These are phyloP conservation scores for Gymnoscelis rufifasciata DNA, from an alignment of 2,888 invertebrate genomes.

Conservation along the genomic window DNA sequence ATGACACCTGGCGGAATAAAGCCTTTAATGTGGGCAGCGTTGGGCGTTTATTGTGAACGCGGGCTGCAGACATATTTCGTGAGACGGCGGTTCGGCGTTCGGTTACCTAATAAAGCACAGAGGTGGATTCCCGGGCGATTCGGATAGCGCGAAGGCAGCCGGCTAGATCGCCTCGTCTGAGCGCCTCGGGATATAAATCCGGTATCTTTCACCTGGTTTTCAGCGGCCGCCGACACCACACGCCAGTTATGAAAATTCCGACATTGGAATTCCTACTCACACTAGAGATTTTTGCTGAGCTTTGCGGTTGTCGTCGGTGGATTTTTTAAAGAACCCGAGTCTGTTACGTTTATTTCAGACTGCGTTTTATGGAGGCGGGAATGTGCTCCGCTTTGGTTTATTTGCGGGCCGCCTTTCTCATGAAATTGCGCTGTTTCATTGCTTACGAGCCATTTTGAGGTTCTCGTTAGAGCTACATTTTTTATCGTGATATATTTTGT, in stretches of 20 bases:
- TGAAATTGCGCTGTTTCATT: conserved; percentile 76
- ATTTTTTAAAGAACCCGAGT: conserved; percentile 68
- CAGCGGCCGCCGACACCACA: conserved; percentile 49
- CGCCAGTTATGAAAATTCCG: conserved; percentile 76
- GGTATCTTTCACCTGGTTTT: conserved; percentile 62
- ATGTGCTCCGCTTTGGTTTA: conserved; percentile 74
- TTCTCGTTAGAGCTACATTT: conserved; percentile 67
- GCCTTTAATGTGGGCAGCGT: conserved; percentile 52
- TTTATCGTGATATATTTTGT: conserved; percentile 62
- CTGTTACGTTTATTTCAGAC: conserved; percentile 72
- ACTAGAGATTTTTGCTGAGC: conserved; percentile 73
- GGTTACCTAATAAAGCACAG: conserved; percentile 56
- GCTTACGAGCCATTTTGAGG: conserved; percentile 72
- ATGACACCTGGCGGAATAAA: conserved; percentile 59
- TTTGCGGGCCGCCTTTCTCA: conserved; percentile 71
- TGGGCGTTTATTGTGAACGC: conserved; percentile 56
- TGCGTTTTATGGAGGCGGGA: conserved; percentile 74
- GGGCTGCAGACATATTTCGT: conserved; percentile 54
- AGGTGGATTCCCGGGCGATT: conserved; percentile 42
- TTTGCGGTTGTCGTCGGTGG: conserved; percentile 67
- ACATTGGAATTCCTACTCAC: conserved; percentile 68
- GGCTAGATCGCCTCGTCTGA: conserved; percentile 45
- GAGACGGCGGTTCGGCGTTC: conserved; percentile 36
- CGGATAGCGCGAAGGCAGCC: conserved; percentile 24
- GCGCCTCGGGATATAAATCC: conserved; percentile 60